These are phyloP conservation scores for Eretmocerus hayati DNA, from an alignment of 2,888 invertebrate genomes.

Conservation along the genomic window DNA sequence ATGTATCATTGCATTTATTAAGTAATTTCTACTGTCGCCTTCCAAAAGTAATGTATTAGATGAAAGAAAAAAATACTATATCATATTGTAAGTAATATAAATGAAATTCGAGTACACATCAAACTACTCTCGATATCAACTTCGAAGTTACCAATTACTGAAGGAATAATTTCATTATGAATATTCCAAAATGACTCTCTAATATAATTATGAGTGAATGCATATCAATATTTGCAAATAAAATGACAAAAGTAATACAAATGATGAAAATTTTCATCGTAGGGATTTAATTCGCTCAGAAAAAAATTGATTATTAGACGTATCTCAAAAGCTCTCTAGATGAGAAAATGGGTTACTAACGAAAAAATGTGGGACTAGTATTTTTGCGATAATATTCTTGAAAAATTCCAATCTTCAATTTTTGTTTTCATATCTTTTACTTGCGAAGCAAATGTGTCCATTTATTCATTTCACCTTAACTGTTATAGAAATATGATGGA, in stretches of 20 bases:
- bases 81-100: slow-evolving; percentile 22
- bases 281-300: no score
- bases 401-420: no score
- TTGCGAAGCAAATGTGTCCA: no score
- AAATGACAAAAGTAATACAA: background rate
- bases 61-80: slow-evolving; percentile 23
- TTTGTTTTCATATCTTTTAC: no score
- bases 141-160: slow-evolving; percentile 30
- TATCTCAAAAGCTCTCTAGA: no score
- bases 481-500: slow-evolving; percentile 4
- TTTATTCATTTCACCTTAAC: no score
- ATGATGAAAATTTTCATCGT: slow-evolving; percentile 1
- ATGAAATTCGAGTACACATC: slow-evolving; percentile 24
- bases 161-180: slow-evolving; percentile 25
- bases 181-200: slow-evolving; percentile 8
- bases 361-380: no score
- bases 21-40: slow-evolving; percentile 42
- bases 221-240: slow-evolving; percentile 9
- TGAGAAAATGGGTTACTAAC: no score
- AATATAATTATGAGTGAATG: slow-evolving; percentile 15
- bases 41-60: slow-evolving; percentile 31
- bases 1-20: slow-evolving; percentile 40
- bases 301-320: no score
- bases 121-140: slow-evolving; percentile 32
- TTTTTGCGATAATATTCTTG: no score